Evolutionary conservation across 2,888 invertebrate species (phyloP).

Genomic region (Sphecodes monilicornis): DNA sequence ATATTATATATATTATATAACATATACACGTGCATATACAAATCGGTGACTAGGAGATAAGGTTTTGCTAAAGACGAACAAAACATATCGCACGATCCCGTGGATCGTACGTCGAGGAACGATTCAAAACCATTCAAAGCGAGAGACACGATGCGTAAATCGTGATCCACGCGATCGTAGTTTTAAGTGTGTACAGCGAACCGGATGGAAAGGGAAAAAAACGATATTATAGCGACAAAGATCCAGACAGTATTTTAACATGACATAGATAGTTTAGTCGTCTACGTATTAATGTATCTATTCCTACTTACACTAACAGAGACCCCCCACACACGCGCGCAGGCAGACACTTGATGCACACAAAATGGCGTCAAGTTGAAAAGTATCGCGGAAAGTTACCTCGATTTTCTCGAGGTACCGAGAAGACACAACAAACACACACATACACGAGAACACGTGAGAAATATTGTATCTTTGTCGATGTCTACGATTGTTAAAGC

Average conservation of each 20-base stretch:
- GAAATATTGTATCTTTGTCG: constrained; percentile 66
- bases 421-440: constrained; percentile 16
- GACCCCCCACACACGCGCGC: background rate
- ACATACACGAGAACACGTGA: constrained; percentile 18
- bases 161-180: constrained; percentile 47
- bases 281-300: constrained; percentile 55
- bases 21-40: constrained; percentile 54
- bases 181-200: constrained; percentile 47
- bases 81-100: constrained; percentile 40
- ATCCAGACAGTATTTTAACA: constrained; percentile 80
- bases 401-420: background rate
- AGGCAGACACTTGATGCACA: background rate
- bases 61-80: constrained; percentile 45
- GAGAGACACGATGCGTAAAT: background rate
- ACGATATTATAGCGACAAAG: constrained; percentile 55
- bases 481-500: constrained; percentile 69
- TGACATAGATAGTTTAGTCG: constrained; percentile 68
- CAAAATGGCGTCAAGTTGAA: background rate
- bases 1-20: constrained; percentile 48
- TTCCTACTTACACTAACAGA: constrained; percentile 15
- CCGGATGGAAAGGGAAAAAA: constrained; percentile 17
- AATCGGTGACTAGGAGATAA: constrained; percentile 42
- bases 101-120: constrained; percentile 32
- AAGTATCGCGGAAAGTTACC: background rate
- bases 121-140: background rate